Base-by-base conservation (phyloP, 2,113 vertebrate genomes). In the Cynoglossus semilaevis region DNA sequence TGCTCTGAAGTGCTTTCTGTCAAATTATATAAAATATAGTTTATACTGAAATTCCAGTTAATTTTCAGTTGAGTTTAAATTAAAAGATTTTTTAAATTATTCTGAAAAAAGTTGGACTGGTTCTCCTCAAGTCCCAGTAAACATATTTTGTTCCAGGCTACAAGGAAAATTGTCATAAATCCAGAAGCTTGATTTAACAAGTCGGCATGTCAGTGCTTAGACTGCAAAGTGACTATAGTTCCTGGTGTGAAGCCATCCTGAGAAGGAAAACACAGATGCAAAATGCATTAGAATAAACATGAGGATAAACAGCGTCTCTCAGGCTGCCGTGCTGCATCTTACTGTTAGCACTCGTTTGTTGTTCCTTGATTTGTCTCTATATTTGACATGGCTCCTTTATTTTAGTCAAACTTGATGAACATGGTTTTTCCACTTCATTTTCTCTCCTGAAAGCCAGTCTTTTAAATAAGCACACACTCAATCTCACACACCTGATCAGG, bases 141-240 rank as follows among this genome's bases (percentile, higher is more conserved):
- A 70, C 85, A 82, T 79, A 79, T 80, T 79, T 81, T 69, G 57
- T 63, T 50, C 37, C 51, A 60, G 68, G 44, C 56, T 52, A 46
- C 37, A 35, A 15, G 2, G 45, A 85, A 76, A 83, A 82, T 51
- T 66, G 56, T 58, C 78, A 88, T 88, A 74, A 84, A 89, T 88
- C 86, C 77, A 65, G 76, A 54, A 75, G 83, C 67, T 84, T 85
- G 85, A 89, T 89, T 87, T 87, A 82, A 85, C 80, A 76, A 77
- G 77, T 74, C 76, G 60, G 58, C 74, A 75, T 75, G 58, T 81
- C 73, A 74, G 72, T 46, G 52, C 58, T 73, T 62, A 44, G 74
- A 64, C 69, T 34, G 18, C 50, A 63, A 19, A 48, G 70, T 18
- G 62, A 70, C 54, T 67, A 69, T 41, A 59, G 63, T 76, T 45